Evolutionary conservation across 2,888 invertebrate species (phyloP).

Genomic region (Eupithecia tripunctaria): DNA sequence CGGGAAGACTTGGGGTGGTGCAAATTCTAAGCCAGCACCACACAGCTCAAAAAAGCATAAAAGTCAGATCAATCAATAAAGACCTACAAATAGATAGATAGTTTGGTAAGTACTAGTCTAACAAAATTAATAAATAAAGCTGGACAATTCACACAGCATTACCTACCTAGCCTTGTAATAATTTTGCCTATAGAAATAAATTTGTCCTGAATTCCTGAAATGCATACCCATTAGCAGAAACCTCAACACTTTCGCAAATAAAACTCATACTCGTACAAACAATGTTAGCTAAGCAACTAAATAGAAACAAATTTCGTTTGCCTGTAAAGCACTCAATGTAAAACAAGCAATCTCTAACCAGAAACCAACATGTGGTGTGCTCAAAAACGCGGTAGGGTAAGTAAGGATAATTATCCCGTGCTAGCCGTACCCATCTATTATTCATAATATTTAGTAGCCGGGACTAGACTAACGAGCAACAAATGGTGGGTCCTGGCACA

Average conservation of each 20-base stretch:
- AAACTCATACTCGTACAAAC: background rate
- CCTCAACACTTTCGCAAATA: background rate
- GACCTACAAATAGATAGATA: background rate
- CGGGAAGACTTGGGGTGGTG: no score
- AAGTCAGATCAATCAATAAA: background rate
- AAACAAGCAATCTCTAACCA: slow-evolving; percentile 4
- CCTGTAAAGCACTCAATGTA: background rate
- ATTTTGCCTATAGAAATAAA: no score
- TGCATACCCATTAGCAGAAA: background rate
- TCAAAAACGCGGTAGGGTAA: slow-evolving; percentile 42
- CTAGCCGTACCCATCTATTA: slow-evolving; percentile 57
- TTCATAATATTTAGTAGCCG: slow-evolving; percentile 67
- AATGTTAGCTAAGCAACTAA: background rate
- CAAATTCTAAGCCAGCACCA: no score
- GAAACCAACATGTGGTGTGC: slow-evolving; percentile 24
- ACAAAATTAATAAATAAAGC: no score
- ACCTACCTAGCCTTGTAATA: no score
- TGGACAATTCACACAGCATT: no score
- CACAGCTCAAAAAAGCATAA: no score
- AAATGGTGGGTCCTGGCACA: slow-evolving; percentile 50
- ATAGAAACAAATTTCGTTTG: background rate
- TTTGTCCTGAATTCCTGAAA: no score
- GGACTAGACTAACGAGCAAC: slow-evolving; percentile 61
- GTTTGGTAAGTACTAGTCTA: background rate
- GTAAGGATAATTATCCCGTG: slow-evolving; percentile 40